Evolutionary conservation across 2,888 invertebrate genomes (phyloP).

Genomic region (Syrista parreyssii): DNA sequence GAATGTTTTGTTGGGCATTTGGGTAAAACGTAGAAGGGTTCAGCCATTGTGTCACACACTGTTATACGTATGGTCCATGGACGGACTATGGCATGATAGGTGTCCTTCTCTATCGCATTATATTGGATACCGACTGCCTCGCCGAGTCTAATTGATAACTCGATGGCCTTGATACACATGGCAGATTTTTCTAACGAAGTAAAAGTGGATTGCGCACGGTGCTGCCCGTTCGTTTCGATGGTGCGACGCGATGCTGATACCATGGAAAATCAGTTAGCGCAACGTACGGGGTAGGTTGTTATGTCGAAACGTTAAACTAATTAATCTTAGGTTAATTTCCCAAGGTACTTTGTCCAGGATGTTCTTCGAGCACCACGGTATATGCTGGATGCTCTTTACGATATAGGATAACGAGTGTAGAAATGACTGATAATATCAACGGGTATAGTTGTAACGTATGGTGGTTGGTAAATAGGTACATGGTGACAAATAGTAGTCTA

Average conservation of each 20-base stretch:
- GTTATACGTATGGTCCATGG: neutral
- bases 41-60: neutral
- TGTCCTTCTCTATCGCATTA: neutral
- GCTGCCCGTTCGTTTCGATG: neutral
- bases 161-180: constrained; percentile 53
- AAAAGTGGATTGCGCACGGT: constrained; percentile 38
- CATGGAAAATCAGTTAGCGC: neutral
- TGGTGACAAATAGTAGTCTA: neutral
- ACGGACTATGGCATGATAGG: neutral
- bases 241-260: neutral
- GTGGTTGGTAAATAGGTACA: neutral
- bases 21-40: neutral
- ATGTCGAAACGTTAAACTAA: neutral
- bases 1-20: neutral
- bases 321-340: no score
- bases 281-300: neutral
- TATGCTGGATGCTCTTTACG: neutral
- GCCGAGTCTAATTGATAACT: constrained; percentile 51
- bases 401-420: neutral
- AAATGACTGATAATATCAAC: neutral
- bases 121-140: neutral
- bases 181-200: constrained; percentile 45
- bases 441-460: neutral
- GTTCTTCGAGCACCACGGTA: neutral
- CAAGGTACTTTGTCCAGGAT: neutral